Conservation (phyloP, 2,797 vertebrate genomes). For the Ambastaia sidthimunki region DNA sequence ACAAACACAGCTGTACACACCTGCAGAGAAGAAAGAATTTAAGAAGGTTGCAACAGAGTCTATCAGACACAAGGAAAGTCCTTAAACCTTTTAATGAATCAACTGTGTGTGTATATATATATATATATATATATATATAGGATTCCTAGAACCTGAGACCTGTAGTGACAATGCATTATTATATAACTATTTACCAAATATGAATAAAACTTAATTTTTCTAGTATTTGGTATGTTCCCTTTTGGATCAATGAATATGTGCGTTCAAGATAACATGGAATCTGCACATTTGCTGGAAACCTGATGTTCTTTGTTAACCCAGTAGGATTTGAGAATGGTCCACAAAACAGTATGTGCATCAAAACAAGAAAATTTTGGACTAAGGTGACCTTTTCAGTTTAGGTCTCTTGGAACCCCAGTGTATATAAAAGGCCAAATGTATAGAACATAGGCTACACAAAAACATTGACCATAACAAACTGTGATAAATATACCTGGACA, state of each 20-base stretch:
- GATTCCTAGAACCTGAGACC: too few species aligned
- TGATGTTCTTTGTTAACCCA: background rate
- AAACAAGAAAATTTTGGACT: background rate
- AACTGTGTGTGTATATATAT: too few species aligned
- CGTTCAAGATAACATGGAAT: background rate
- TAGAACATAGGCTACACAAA: background rate
- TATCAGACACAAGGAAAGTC: slow-evolving; percentile 3
- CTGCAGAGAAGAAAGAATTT: slow-evolving; percentile 31
- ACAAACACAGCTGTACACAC: slow-evolving; percentile 30
- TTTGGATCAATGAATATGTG: background rate
- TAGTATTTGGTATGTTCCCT: background rate
- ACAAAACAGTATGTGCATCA: too few species aligned
- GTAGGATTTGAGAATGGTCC: too few species aligned
- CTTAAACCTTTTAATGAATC: too few species aligned
- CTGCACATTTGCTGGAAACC: background rate
- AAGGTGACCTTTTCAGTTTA: background rate
- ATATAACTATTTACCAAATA: too few species aligned
- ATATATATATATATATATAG: too few species aligned
- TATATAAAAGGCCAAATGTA: background rate
- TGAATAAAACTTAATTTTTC: background rate
- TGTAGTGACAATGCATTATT: too few species aligned
- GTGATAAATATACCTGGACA: background rate
- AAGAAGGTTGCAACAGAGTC: slow-evolving; percentile 12
- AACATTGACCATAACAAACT: background rate
- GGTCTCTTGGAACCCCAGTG: background rate